Base-by-base conservation (phyloP, 1,140 invertebrate species). In the Neotoxoptera formosana region DNA sequence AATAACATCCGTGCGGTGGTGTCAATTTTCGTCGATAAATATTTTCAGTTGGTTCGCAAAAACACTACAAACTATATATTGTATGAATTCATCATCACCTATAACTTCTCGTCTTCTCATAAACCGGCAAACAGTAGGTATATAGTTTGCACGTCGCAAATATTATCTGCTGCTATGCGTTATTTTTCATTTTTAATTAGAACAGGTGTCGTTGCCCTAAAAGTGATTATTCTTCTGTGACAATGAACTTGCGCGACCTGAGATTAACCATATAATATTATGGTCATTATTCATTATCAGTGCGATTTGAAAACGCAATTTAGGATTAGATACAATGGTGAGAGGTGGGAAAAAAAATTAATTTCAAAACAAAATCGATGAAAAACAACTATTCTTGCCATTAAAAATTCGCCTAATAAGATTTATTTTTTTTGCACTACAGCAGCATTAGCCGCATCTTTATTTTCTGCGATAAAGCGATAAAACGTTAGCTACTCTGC, bases 121-220 rank as follows among this genome's bases (percentile, higher is more conserved):
- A n/a, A n/a, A 76, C n/a, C 60, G 6, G n/a, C 14, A 76, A 45
- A 86, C 47, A 86, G 51, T 41, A n/a, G n/a, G n/a, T n/a, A n/a
- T n/a, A n/a, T n/a, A 21, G 8, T 84, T 30, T 45, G 41, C 11
- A 45, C 21, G 6, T 84, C 25, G 30, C 30, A 45, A 84, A 84
- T 76, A 47, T 91, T 83, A 91, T 83, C 45, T n/a, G 17, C 30
- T 36, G 11, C 25, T 25, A 25, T 36, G n/a, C 48, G 7, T 83
- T 83, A 25, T 91, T 91, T 48, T 91, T 91, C 30, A 53, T 67
- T 84, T 41, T 36, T 76, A 92, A 84, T 84, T 36, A 92, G 9
- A 84, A 92, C 91, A 92, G 91, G 91, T 92, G 91, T 92, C 91
- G 76, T 92, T 84, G 91, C 45, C 67, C 76, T 84, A 53, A 92